phyloP scores from a whole-genome alignment of 2,888 invertebrate genomes.

The Oscheius sp. region DNA sequence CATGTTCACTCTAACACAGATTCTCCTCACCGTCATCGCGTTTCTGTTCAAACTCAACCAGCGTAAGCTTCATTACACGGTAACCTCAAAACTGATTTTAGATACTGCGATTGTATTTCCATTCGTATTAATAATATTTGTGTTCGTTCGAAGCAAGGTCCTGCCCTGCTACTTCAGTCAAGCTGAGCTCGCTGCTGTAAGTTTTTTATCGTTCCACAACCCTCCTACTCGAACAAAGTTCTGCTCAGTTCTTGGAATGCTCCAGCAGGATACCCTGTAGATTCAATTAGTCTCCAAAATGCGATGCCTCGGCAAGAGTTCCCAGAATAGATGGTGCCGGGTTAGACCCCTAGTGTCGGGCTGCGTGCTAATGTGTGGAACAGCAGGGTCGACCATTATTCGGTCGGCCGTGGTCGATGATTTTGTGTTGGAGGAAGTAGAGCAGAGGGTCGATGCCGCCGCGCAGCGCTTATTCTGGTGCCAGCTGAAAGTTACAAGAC shows the following conservation, averaged over 20 bases:
- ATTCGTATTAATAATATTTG: conserved; percentile 90
- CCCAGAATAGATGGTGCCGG: conserved; percentile 24
- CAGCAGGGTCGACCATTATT: conserved; percentile 35
- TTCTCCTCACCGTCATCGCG: conserved; percentile 14
- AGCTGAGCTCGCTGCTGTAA: conserved; percentile 64
- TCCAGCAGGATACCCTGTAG: conserved; percentile 7
- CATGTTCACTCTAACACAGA: conserved; percentile 42
- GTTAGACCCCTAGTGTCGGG: conserved; percentile 23
- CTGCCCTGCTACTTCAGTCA: conserved; percentile 60
- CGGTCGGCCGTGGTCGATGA: conserved; percentile 32
- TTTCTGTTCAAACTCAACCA: conserved; percentile 37
- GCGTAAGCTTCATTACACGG: conserved; percentile 30
- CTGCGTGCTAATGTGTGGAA: conserved; percentile 40
- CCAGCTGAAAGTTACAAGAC: conserved; percentile 20
- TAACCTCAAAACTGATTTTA: conserved; percentile 4
- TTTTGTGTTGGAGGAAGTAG: conserved; percentile 34
- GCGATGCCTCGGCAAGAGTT: conserved; percentile 9
- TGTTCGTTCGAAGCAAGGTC: conserved; percentile 80
- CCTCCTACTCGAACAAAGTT: background rate
- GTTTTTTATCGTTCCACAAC: conserved; percentile 22
- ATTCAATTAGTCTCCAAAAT: conserved; percentile 29
- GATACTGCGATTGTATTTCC: conserved; percentile 90
- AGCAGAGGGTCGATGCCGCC: conserved; percentile 15
- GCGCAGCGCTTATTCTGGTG: conserved; percentile 25
- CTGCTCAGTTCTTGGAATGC: conserved; percentile 1